Conservation (phyloP, 2,113 vertebrate species). For the Boulengeromyrus knoepffleri region DNA sequence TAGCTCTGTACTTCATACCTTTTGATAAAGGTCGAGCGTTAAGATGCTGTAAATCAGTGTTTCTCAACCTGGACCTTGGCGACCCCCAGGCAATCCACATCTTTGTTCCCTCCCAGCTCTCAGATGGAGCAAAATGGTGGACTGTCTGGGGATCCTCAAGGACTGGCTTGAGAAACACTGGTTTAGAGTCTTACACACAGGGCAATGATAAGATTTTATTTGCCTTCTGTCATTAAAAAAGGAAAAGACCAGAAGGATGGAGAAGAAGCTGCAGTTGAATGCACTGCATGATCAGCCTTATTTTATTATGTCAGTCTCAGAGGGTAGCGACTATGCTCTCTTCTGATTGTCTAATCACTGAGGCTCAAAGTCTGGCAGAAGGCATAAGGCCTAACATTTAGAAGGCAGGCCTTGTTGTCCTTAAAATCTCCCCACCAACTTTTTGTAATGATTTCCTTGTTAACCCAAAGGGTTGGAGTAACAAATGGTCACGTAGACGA, state of each 20-base stretch:
- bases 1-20: constrained; percentile 56
- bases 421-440: background rate
- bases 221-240: background rate
- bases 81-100: constrained; percentile 38
- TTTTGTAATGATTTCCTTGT: background rate
- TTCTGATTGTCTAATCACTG: background rate
- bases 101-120: background rate
- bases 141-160: background rate
- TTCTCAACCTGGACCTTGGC: constrained; percentile 61
- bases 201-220: background rate
- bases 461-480: background rate
- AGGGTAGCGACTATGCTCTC: background rate
- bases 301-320: background rate
- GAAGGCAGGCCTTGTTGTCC: background rate
- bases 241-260: constrained; percentile 54
- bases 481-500: background rate
- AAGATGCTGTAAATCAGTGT: constrained; percentile 69
- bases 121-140: background rate
- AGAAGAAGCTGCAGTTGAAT: background rate
- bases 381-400: background rate
- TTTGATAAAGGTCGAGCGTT: constrained; percentile 46
- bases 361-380: background rate
- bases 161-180: constrained; percentile 22
- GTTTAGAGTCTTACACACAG: constrained; percentile 33
- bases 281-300: background rate